phyloP scores from a whole-genome alignment of 2,888 invertebrate genomes.

The Cryptus armator region DNA sequence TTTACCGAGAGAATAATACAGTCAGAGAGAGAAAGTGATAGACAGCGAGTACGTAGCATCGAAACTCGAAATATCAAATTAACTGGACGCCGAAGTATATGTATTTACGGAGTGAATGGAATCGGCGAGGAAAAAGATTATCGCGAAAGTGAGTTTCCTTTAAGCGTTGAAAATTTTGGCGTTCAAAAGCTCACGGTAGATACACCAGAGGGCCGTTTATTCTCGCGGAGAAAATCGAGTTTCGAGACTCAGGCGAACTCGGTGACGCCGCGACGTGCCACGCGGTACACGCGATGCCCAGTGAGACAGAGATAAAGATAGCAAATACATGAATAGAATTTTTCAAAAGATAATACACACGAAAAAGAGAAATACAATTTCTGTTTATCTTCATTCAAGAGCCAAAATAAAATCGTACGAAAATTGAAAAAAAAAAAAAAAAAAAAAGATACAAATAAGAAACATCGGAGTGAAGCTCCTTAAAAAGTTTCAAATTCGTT shows the following conservation, averaged over 20 bases:
- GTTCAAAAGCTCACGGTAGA: neutral
- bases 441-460: neutral
- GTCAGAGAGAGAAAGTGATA: conserved; percentile 84
- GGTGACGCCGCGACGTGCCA: conserved; percentile 57
- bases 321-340: conserved; percentile 22
- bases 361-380: neutral
- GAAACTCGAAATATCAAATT: conserved; percentile 18
- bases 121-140: neutral
- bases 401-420: neutral
- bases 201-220: neutral
- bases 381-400: conserved; percentile 10
- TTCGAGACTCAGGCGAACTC: conserved; percentile 35
- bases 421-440: conserved; percentile 2
- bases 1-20: conserved; percentile 9
- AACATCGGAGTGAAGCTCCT: conserved; percentile 10
- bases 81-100: neutral
- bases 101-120: neutral
- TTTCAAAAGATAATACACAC: conserved; percentile 25
- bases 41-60: conserved; percentile 70
- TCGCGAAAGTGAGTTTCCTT: conserved; percentile 12
- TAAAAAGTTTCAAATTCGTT: conserved; percentile 7
- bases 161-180: neutral
- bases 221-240: conserved; percentile 23
- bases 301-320: neutral
- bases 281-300: conserved; percentile 52